Evolutionary conservation across 2,888 invertebrate species (phyloP).

Genomic region (Papilio gigon): DNA sequence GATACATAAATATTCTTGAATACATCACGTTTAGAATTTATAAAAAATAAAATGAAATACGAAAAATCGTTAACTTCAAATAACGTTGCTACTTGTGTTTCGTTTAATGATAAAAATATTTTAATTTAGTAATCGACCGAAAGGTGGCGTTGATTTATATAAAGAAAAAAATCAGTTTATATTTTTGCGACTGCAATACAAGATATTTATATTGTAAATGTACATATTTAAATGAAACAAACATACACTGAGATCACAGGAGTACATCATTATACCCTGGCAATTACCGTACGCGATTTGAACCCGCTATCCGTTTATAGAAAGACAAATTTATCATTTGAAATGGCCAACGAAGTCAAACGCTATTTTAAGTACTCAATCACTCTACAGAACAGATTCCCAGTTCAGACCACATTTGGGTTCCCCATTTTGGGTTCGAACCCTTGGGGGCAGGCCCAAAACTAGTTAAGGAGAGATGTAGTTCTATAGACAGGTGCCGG

Average conservation of each 20-base stretch:
- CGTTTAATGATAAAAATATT: too few relatives aligned
- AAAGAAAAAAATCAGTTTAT: neutral
- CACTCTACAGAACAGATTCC: neutral
- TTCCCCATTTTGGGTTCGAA: too few relatives aligned
- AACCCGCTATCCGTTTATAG: constrained; percentile 55
- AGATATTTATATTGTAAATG: constrained; percentile 48
- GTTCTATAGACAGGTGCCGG: too few relatives aligned
- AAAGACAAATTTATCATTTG: constrained; percentile 24
- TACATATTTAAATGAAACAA: constrained; percentile 60
- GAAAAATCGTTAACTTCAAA: too few relatives aligned
- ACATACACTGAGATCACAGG: constrained; percentile 82
- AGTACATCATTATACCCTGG: constrained; percentile 71
- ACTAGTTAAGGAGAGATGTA: too few relatives aligned
- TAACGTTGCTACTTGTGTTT: too few relatives aligned
- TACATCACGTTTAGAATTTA: too few relatives aligned
- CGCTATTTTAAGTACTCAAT: constrained; percentile 33
- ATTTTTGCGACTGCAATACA: constrained; percentile 49
- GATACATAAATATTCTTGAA: neutral
- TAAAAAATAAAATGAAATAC: too few relatives aligned
- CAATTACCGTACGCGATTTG: constrained; percentile 65
- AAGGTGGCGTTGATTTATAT: constrained; percentile 28
- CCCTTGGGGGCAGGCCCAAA: too few relatives aligned
- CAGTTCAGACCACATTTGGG: too few relatives aligned
- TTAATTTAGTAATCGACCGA: constrained; percentile 12
- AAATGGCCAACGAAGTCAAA: constrained; percentile 25